Evolutionary conservation across 2,888 invertebrate genomes (phyloP), one percentile per base, ranked within the genome.

Genomic region (Dynastes hyllus): DNA sequence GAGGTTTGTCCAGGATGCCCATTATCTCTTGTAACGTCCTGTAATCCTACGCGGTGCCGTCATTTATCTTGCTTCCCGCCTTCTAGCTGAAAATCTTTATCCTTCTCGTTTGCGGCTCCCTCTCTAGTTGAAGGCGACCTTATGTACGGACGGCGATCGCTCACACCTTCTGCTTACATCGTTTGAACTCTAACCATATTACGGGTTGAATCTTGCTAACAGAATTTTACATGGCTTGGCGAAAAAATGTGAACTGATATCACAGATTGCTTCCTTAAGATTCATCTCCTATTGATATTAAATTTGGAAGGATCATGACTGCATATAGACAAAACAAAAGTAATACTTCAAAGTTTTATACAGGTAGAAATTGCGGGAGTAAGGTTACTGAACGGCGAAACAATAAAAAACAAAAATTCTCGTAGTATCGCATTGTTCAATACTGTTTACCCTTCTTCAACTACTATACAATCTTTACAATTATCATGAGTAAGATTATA

Each of bases 1-100:
- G 75, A 81, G 80, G 80, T 81, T 80, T 81, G 83, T 84, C 81
- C 84, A 81, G 67, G 84, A 84, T 83, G 83, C 82, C 85, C 84
- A 84, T 84, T 84, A 83, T 85, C 84, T 69, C 51, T 82, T 80
- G 82, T 80, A 81, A 78, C 80, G 77, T 71, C 78, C 79, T 79
- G 78, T 81, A 82, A 83, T 79, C 82, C 82, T 80, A 81, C 82
- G 75, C 78, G 79, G 78, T 63, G 63, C 71, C 79, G 79, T 81
- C 83, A 83, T 84, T 63, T 63, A 63, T 63, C 63, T 63, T 63
- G 63, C 63, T 63, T 63, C 32, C 63, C 32, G 27, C 63, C 27
- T 63, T 63, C 63, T 63, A 29, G 32, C 63, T 63, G 77, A 81
- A 83, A 69, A 77, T 77, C 77, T 77, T 77, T 67, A 77, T 40